Base-by-base conservation (phyloP, 2,113 vertebrate genomes). In the human (Homo sapiens) region DNA sequence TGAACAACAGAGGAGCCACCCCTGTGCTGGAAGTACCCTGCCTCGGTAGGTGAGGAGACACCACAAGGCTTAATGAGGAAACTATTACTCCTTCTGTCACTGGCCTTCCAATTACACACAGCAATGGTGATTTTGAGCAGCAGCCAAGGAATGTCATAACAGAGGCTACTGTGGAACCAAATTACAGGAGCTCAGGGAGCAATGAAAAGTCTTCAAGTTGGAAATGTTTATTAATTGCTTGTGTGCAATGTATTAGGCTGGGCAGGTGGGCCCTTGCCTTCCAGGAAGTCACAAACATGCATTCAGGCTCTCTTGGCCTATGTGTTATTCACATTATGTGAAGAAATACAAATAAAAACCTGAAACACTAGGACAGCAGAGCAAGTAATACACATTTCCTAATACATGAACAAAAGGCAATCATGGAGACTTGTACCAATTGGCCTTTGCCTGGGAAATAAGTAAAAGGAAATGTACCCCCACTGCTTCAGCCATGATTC, bases 61-160 rank as follows among this genome's bases (percentile, higher is more conserved):
- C 10, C 9, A 78, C 85, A 61, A 64, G 38, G 23, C 90, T 93
- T 86, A 57, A 61, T 90, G 93, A 88, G 90, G 81, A 96, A 38
- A 59, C 48, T 27, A 6, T 32, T 50, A 45, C 30, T 87, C 64
- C 72, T 78, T 64, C 72, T 40, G 82, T 38, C 38, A 4, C 9
- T 4, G 52, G 84, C 75, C 90, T 92, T 72, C 76, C 68, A 87
- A 85, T 94, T 45, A 72, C 76, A 91, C 80, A 79, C 50, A 90
- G 93, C 32, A 25, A 8, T 50, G 76, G 43, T n/a, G 76, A 52
- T 70, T 86, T 18, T 94, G 84, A 90, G n/a, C 32, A 20, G 10
- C n/a, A 48, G 93, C 81, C 90, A 82, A 94, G 81, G 66, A 96
- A 89, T 61, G 87, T 83, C 95, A 43, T 61, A 43, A 59, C 22